These are phyloP conservation scores for Sebastes nivosus DNA, from an alignment of 2,797 vertebrate species.

Conservation along the genomic window DNA sequence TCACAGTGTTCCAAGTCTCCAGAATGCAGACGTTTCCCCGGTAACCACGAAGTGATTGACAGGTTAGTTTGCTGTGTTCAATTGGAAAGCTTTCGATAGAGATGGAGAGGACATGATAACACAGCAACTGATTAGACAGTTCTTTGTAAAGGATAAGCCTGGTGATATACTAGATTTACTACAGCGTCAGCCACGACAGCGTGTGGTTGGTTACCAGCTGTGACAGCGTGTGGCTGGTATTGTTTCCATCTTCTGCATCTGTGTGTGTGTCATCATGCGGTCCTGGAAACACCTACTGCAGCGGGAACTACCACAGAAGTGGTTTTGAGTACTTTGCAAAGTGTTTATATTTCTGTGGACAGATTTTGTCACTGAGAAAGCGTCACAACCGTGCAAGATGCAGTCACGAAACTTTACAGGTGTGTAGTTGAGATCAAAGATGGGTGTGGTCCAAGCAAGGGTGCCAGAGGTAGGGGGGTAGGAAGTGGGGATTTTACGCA, in stretches of 20 bases:
- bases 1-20: background rate
- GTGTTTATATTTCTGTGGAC: no score
- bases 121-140: background rate
- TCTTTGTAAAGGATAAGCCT: background rate
- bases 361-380: no score
- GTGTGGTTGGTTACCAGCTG: no score
- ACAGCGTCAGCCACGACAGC: background rate
- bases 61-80: background rate
- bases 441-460: no score
- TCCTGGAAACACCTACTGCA: background rate
- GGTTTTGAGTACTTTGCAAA: background rate
- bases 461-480: no score
- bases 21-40: background rate
- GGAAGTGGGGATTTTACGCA: no score
- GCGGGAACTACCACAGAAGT: background rate
- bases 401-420: background rate
- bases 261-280: background rate
- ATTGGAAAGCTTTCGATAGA: background rate
- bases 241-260: background rate
- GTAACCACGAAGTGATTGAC: constrained; percentile 1
- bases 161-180: background rate
- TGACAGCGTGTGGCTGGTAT: background rate
- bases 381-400: background rate
- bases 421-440: background rate
- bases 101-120: background rate